Conservation (phyloP, 2,113 vertebrate genomes). For the Erpornis zantholeuca region DNA sequence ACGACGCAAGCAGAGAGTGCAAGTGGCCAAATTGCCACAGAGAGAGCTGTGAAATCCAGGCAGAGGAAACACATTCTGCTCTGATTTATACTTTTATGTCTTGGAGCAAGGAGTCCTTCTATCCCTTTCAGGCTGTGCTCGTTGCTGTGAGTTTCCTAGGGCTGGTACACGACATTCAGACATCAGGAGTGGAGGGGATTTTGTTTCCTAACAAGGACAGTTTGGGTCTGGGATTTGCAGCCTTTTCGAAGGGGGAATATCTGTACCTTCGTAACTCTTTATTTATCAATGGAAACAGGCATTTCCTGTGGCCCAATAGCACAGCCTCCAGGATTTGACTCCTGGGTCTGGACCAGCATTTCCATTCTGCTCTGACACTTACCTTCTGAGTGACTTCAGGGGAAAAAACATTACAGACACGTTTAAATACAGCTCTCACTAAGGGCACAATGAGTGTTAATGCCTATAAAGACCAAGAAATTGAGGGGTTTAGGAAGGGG, state of each 20-base stretch:
- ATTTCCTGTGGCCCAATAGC: neutral
- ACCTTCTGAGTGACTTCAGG: neutral
- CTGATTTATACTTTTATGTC: neutral
- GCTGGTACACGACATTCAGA: neutral
- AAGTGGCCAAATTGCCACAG: neutral
- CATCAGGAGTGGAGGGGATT: neutral
- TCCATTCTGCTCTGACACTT: neutral
- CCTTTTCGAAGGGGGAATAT: neutral
- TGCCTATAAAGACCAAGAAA: neutral
- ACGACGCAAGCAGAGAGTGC: neutral
- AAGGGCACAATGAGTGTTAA: accelerated
- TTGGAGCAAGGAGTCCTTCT: neutral
- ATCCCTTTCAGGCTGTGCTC: neutral
- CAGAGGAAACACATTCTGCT: neutral
- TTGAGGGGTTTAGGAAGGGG: neutral
- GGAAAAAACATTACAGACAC: neutral
- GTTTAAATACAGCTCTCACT: neutral
- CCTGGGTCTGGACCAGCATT: neutral
- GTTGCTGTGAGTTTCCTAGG: neutral
- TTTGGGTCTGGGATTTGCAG: neutral
- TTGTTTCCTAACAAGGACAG: neutral
- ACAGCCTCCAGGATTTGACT: neutral
- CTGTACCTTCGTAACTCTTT: neutral
- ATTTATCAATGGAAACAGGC: neutral
- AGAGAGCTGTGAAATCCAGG: neutral